phyloP scores from a whole-genome alignment of 2,113 vertebrate genomes.

The Gavialis gangeticus region DNA sequence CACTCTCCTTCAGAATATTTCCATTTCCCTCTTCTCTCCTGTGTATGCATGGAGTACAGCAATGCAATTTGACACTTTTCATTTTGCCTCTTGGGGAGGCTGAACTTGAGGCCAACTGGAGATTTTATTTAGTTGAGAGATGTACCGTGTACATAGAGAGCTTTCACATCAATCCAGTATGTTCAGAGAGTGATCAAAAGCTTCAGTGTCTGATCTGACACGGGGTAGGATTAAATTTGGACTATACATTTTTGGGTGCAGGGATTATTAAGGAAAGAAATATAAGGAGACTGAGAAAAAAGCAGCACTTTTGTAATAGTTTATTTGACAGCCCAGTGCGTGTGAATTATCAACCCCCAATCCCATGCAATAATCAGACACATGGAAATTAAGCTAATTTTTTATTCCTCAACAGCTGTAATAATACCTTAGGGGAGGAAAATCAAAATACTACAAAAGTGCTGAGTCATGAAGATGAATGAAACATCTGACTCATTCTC shows the following conservation, averaged over 20 bases:
- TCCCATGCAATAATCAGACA: background rate
- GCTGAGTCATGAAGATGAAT: slow-evolving; percentile 24
- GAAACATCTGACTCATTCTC: background rate
- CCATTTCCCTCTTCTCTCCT: background rate
- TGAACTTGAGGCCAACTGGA: slow-evolving; percentile 50
- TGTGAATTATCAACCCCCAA: background rate
- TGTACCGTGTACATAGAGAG: background rate
- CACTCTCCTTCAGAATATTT: background rate
- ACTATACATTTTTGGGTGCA: background rate
- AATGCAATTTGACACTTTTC: background rate
- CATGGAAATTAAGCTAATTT: background rate
- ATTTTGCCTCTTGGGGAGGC: slow-evolving; percentile 59
- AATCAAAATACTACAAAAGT: background rate
- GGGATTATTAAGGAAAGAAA: background rate
- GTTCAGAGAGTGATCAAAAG: slow-evolving; percentile 42
- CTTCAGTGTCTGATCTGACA: background rate
- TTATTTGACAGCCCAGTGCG: background rate
- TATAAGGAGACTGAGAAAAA: background rate
- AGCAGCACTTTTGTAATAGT: background rate
- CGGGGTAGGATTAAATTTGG: background rate
- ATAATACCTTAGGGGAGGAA: background rate
- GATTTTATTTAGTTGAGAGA: slow-evolving; percentile 36
- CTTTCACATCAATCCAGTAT: slow-evolving; percentile 46
- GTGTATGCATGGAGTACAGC: background rate
- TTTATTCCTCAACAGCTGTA: background rate